phyloP scores from a whole-genome alignment of 2,113 vertebrate genomes.

The Andinoacara biseriatus region DNA sequence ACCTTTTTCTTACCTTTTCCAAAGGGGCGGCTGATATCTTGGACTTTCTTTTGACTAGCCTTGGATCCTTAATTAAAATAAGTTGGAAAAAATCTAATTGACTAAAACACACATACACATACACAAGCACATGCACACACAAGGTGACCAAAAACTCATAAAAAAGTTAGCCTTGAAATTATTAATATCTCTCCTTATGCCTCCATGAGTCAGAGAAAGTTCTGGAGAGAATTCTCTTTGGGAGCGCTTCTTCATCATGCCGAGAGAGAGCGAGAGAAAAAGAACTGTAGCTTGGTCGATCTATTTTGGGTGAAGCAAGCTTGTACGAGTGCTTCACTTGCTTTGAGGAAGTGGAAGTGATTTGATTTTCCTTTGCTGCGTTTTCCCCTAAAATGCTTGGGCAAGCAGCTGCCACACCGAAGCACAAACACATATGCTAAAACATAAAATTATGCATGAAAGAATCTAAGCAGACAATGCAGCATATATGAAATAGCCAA shows the following conservation, averaged over 20 bases:
- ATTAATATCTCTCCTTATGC: constrained; percentile 56
- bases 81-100: background rate
- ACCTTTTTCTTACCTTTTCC: background rate
- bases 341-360: constrained; percentile 51
- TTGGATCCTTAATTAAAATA: background rate
- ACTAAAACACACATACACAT: background rate
- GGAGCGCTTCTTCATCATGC: constrained; percentile 53
- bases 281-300: constrained; percentile 47
- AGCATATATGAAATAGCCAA: constrained; percentile 9
- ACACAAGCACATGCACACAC: too few relatives aligned
- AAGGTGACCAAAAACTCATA: constrained; percentile 56
- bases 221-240: constrained; percentile 62
- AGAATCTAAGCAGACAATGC: constrained; percentile 6
- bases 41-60: background rate
- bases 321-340: constrained; percentile 52
- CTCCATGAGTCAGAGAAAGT: constrained; percentile 61
- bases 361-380: constrained; percentile 55
- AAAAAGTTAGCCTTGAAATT: constrained; percentile 46
- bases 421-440: background rate
- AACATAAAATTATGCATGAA: constrained; percentile 20
- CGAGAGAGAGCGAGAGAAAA: background rate
- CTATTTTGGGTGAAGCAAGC: constrained; percentile 67
- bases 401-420: constrained; percentile 27
- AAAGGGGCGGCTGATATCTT: background rate
- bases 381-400: constrained; percentile 39